Evolutionary conservation across 2,888 invertebrate species (phyloP), one percentile per base, ranked within the genome.

Genomic region (Campoletis raptor): DNA sequence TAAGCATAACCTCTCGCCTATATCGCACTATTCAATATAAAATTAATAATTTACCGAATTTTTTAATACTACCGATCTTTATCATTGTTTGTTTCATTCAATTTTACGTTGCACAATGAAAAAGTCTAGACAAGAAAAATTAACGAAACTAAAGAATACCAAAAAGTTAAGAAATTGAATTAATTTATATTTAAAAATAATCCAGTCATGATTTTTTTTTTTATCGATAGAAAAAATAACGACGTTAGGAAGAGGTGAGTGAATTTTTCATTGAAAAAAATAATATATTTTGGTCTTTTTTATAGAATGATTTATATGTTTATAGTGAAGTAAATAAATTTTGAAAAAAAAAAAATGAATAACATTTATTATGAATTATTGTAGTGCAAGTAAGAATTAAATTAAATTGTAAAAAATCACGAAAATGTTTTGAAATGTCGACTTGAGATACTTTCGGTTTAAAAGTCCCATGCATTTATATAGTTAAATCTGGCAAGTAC

Each of bases 21-120:
- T 24, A 70, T 3, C 24, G 70, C 45, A 15, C 0, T 1, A 70
- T 70, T 45, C 70, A 45, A 45, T 70, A 70, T 70, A 7, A 70
- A 40, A 70, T 45, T 24, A 70, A 21, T 18, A 70, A 45, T 70
- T 24, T 30, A 45, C 15, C 18, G 2, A 48, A 45, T 12, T 70
- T 70, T 18, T 0, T 15, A 45, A 18, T 66, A 9, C n/a, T 5
- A 6, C 8, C 42, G 42, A 70, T 45, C 2, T 30, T 70, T 45
- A 15, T 0, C 0, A 18, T 45, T 30, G n/a, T 15, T 30, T 15
- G 30, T 15, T 61, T 30, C 0, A 57, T 61, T 30, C 5, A 2
- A 61, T n/a, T 30, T 1, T 12, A 4, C 12, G 57, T 61, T 61
- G 18, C 10, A 21, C 0, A 1, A 48, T 5, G 8, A 21, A n/a